A percentile compares a stretch with the other conserved stretches of the same genome.
Evolutionary conservation across 2,113 vertebrate species (phyloP).

Genomic region (Eolophus roseicapilla): DNA sequence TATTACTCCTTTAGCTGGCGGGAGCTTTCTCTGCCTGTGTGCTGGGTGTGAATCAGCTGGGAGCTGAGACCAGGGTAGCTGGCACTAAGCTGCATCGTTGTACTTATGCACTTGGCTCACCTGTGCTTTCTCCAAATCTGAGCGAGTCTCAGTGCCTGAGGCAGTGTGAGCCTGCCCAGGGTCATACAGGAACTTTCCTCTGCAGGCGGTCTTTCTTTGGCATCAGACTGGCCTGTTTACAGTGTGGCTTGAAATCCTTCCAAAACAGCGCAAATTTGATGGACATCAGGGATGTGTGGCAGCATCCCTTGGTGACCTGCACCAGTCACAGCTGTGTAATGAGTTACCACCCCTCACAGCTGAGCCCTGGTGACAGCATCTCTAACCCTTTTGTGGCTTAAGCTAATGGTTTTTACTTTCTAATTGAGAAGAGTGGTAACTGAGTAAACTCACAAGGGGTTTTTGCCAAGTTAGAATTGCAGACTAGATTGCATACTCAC

Average conservation of each 20-base stretch:
- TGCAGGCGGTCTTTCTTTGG: neutral
- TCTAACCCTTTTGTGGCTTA: neutral
- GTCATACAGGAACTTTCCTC: neutral
- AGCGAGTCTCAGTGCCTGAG: neutral
- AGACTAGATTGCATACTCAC: fast-evolving
- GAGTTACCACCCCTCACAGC: neutral
- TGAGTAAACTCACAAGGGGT: neutral
- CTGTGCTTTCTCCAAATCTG: neutral
- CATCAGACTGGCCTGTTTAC: neutral
- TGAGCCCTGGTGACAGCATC: neutral
- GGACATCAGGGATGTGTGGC: neutral
- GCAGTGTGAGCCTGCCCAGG: neutral
- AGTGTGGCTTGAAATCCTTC: fast-evolving
- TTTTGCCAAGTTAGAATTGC: neutral
- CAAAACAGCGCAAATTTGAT: neutral
- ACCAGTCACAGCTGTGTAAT: neutral
- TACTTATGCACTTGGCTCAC: neutral
- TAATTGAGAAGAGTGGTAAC: neutral
- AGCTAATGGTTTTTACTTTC: neutral
- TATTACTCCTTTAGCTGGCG: neutral
- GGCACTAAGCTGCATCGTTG: neutral
- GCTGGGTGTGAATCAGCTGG: neutral
- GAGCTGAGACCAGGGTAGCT: fast-evolving
- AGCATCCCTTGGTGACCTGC: neutral
- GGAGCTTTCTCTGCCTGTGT: neutral